Evolutionary conservation across 2,888 invertebrate genomes (phyloP).

Genomic region (Himalopsyche tibetana): DNA sequence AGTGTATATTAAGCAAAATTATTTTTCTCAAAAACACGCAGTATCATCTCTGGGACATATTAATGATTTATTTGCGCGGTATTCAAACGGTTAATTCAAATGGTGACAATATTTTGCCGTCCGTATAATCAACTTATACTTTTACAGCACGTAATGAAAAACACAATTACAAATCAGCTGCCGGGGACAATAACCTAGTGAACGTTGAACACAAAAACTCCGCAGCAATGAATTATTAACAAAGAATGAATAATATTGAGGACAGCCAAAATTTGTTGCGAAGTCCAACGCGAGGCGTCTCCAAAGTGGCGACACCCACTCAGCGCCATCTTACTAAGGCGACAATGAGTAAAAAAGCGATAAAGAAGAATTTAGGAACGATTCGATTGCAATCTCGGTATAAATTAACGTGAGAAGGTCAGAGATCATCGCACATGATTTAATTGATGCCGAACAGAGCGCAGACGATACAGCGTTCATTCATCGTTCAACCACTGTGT

Average conservation of each 20-base stretch:
- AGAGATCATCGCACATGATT: not conserved
- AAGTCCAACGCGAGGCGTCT: not conserved
- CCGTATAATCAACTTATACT: no score
- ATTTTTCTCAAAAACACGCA: no score
- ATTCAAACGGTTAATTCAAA: no score
- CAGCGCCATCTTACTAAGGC: not conserved
- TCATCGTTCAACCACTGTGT: not conserved
- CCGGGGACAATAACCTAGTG: no score
- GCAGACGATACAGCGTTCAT: not conserved
- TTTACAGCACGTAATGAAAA: no score
- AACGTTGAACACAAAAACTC: no score
- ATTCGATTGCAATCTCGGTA: constrained; percentile 37
- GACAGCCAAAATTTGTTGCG: constrained; percentile 17
- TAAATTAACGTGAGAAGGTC: constrained; percentile 14
- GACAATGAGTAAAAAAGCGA: constrained; percentile 37
- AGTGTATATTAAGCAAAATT: no score
- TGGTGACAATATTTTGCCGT: no score
- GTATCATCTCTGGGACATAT: no score
- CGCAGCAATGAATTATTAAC: no score
- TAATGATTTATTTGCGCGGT: no score
- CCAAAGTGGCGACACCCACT: constrained; percentile 20
- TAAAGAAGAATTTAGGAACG: constrained; percentile 38
- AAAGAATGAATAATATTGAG: not conserved
- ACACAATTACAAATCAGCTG: no score
- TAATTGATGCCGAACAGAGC: not conserved